Base-by-base conservation (phyloP, 2,888 invertebrate genomes). In the Himalopsyche anomala region DNA sequence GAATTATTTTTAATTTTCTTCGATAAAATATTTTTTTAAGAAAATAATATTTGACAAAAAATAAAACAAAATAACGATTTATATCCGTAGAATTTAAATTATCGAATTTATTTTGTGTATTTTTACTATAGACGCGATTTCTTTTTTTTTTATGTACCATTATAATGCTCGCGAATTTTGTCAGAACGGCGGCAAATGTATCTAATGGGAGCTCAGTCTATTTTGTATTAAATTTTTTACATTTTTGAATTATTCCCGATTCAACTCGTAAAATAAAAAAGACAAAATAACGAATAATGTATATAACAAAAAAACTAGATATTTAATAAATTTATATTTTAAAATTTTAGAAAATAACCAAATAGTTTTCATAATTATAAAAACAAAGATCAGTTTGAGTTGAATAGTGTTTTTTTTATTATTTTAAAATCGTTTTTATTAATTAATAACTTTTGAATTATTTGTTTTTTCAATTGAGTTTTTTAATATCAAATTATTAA, bases 101-200 rank as follows among this genome's bases (percentile, higher is more conserved):
- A 74, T 74, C 74, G 5, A 28, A 74, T 38, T 74, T 36, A 74
- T 74, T 36, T 36, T 74, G 74, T 74, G 38, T 38, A 74, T 74
- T 74, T 74, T 74, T 5, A 69, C 9, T 15, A 74, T 74, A 12
- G 38, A 38, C 38, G 11, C 38, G 4, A 36, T 74, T 74, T 36
- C 9, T 2, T 38, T 36, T 12, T 11, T 51, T 51, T 12, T 3
- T 28, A 62, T 36, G 38, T 28, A 28, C 28, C 28, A 28, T 6
- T 74, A 38, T 38, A 74, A 12, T 36, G 12, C 62, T 62, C 15
- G 8, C 5, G 12, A 15, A 11, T 15, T 15, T 51, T 51, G 15
- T 45, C 51, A 51, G 15, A 51, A 51, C 15, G 51, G 51, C 15
- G 8, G 15, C 51, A 51, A 51, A 51, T 12, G 15, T 15, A 62